Evolutionary conservation across 1,140 invertebrate species (phyloP), one percentile per base, ranked within the genome.

Genomic region (Triops cancriformis): DNA sequence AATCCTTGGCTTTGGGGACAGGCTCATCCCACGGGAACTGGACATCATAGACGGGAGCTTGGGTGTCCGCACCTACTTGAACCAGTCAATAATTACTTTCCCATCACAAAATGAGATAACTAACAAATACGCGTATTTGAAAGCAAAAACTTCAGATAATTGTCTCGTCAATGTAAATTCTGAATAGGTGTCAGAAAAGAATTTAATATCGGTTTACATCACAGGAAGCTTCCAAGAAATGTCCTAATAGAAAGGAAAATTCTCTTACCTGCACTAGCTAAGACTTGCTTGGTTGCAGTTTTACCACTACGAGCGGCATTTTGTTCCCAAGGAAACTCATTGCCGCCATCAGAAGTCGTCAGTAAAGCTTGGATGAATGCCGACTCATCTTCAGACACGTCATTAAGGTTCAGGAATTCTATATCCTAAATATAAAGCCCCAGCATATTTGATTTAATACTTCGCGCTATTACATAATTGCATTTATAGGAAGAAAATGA

Each of bases 321-420:
- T 72, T 43, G 26, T 14, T 37, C 26, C 77, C 31, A 73, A 43
- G 31, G 77, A 77, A 77, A 73, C 23, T 73, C 72, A n/a, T 37
- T 37, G 2, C 14, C 27, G 11, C 42, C 72, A 45, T n/a, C 31
- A 12, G 42, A 42, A 18, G 37, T 27, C 6, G 37, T 23, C 41
- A 73, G 73, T 42, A 42, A 41, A 43, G 43, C 73, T 18, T 73
- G 41, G 73, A 78, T 73, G 26, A 72, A 73, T 26, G n/a, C 41
- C 73, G 43, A 41, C 14, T 78, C 77, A 45, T 78, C 72, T 43
- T 45, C 72, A 23, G 41, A 43, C 5, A 78, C 42, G 23, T 73
- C 77, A 41, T 41, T 73, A 3, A 78, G 45, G 41, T 78, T 73
- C 73, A 78, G 77, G 77, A 78, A 78, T 73, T 73, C 77, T 73